These are phyloP conservation scores for Micromys minutus DNA, from an alignment of 2,113 vertebrate genomes.

Conservation along the genomic window DNA sequence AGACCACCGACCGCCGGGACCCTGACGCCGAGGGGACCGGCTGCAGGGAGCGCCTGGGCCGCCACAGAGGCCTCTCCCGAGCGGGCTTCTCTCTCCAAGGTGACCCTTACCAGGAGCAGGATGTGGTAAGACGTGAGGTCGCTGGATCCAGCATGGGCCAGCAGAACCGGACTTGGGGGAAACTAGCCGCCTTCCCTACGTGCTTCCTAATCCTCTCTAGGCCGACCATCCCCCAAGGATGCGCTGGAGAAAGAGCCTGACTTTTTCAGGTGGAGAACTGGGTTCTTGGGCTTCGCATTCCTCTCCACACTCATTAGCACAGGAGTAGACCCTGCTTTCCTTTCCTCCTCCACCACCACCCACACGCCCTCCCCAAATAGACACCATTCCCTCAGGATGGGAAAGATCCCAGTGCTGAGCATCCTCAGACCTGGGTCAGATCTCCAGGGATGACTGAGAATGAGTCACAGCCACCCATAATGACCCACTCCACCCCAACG, in stretches of 20 bases:
- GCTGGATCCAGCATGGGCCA: background rate
- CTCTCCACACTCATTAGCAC: background rate
- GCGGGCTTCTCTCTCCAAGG: background rate
- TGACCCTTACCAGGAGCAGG: constrained; percentile 5
- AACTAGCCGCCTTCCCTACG: background rate
- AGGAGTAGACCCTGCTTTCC: background rate
- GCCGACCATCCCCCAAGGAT: background rate
- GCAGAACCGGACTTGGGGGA: background rate
- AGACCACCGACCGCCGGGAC: background rate
- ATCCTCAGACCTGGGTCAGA: constrained; percentile 46
- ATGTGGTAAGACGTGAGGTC: background rate
- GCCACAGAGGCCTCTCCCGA: background rate
- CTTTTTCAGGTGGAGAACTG: background rate
- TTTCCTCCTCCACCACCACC: no score
- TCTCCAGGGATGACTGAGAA: constrained; percentile 46
- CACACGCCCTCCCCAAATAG: background rate
- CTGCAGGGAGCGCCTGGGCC: background rate
- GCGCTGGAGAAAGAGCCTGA: background rate
- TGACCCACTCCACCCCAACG: background rate
- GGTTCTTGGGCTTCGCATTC: background rate
- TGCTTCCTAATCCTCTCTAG: background rate
- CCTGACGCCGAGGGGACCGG: fast-evolving
- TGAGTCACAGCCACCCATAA: background rate
- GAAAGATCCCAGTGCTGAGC: constrained; percentile 35
- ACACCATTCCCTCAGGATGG: background rate